phyloP scores from a whole-genome alignment of 2,797 vertebrate species.

The Molossus alvarezi region DNA sequence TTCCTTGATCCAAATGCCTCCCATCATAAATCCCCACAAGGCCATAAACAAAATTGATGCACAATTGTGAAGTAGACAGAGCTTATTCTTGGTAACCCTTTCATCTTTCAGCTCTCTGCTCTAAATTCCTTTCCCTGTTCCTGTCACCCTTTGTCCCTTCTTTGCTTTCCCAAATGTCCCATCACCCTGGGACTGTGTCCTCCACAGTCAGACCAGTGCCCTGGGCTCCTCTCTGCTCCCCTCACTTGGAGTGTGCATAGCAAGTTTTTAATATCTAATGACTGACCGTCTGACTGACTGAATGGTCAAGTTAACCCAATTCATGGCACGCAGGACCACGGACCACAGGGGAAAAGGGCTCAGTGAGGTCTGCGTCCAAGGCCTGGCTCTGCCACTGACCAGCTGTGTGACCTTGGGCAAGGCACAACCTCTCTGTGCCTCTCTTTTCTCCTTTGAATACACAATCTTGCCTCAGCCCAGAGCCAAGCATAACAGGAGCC shows the following conservation, averaged over 20 bases:
- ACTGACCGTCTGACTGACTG: background rate
- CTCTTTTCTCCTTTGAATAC: conserved; percentile 27
- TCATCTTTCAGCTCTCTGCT: background rate
- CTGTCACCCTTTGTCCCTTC: background rate
- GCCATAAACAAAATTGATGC: background rate
- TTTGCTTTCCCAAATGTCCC: background rate
- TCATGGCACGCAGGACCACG: accelerated
- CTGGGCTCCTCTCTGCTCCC: background rate
- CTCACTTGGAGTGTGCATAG: too few relatives aligned
- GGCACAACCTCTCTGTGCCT: conserved; percentile 26
- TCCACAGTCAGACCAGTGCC: background rate
- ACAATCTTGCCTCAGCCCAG: background rate
- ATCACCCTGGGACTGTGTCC: background rate
- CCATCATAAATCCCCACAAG: background rate
- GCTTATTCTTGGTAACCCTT: background rate
- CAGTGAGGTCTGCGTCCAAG: background rate
- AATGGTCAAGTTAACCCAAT: background rate
- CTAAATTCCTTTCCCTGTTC: background rate
- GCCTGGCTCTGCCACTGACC: background rate
- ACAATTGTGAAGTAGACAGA: background rate
- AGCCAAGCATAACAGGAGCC: conserved; percentile 33
- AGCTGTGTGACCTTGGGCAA: conserved; percentile 45
- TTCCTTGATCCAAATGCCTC: background rate
- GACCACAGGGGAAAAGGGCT: background rate
- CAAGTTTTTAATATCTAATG: background rate